These are phyloP conservation scores for Megaceryle torquata DNA, from an alignment of 2,113 vertebrate genomes.

Conservation along the genomic window DNA sequence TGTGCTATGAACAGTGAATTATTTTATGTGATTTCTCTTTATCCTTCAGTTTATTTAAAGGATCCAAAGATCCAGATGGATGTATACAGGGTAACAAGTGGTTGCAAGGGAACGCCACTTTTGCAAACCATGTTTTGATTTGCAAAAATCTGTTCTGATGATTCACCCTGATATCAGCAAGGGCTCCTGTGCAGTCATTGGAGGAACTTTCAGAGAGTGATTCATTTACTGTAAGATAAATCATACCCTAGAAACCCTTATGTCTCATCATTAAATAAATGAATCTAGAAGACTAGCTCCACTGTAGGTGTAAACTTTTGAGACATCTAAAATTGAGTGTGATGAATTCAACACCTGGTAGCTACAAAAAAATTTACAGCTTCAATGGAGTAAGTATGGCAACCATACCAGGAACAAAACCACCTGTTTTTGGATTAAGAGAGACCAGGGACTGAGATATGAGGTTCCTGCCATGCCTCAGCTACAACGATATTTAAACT, in stretches of 20 bases:
- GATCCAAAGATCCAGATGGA: not conserved
- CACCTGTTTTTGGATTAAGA: not conserved
- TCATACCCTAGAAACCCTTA: not conserved
- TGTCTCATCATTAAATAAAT: not conserved
- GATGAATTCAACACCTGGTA: not conserved
- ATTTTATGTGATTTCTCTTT: not conserved
- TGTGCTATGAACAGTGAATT: fast-evolving
- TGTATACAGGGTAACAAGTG: not conserved
- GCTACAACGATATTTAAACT: not conserved
- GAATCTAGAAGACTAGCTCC: not conserved
- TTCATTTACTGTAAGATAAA: conserved; percentile 13
- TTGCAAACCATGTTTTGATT: not conserved
- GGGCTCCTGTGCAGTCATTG: not conserved
- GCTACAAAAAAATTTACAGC: not conserved
- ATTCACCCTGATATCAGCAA: not conserved
- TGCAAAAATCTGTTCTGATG: not conserved
- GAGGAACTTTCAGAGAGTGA: not conserved
- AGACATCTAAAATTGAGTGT: not conserved
- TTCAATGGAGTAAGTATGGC: not conserved
- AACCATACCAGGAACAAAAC: not conserved
- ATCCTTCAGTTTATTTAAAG: not conserved
- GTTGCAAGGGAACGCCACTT: not conserved
- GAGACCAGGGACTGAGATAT: not conserved
- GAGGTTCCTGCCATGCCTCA: not conserved
- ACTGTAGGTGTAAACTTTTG: not conserved